phyloP scores from a whole-genome alignment of 2,113 vertebrate genomes.

The Pangasianodon gigas region DNA sequence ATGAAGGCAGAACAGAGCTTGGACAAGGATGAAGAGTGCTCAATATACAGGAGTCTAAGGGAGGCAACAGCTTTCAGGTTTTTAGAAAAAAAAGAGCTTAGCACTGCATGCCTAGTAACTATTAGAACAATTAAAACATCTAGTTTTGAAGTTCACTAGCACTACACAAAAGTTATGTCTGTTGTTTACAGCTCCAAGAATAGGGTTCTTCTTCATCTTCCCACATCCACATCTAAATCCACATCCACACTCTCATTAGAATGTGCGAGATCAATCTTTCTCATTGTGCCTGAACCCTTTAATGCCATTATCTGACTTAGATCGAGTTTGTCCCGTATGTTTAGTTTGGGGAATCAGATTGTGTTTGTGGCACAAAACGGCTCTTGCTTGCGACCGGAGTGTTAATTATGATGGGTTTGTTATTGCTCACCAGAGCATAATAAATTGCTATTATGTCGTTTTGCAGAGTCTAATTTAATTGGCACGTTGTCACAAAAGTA shows the following conservation, averaged over 20 bases:
- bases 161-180: background rate
- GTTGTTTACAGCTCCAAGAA: slow-evolving; percentile 5
- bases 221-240: background rate
- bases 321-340: slow-evolving; percentile 84
- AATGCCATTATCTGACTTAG: slow-evolving; percentile 80
- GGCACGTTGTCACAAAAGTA: slow-evolving; percentile 97
- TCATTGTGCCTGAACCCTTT: slow-evolving; percentile 63
- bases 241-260: slow-evolving; percentile 21
- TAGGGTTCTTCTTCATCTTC: background rate
- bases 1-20: slow-evolving; percentile 43
- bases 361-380: slow-evolving; percentile 81
- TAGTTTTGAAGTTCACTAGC: background rate
- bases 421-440: slow-evolving; percentile 94
- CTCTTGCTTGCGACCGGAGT: slow-evolving; percentile 86
- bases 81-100: background rate
- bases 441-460: slow-evolving; percentile 98
- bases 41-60: slow-evolving; percentile 10
- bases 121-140: background rate
- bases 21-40: slow-evolving; percentile 32
- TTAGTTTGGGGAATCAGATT: slow-evolving; percentile 86
- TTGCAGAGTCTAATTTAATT: slow-evolving; percentile 97
- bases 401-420: slow-evolving; percentile 98
- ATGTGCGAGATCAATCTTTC: slow-evolving; percentile 31
- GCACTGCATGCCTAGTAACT: background rate
- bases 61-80: slow-evolving; percentile 6